Percentiles rank a stretch among this genome's conserved stretches.
Conservation (phyloP, 1,140 invertebrate species). For the Micrasema longulum region DNA sequence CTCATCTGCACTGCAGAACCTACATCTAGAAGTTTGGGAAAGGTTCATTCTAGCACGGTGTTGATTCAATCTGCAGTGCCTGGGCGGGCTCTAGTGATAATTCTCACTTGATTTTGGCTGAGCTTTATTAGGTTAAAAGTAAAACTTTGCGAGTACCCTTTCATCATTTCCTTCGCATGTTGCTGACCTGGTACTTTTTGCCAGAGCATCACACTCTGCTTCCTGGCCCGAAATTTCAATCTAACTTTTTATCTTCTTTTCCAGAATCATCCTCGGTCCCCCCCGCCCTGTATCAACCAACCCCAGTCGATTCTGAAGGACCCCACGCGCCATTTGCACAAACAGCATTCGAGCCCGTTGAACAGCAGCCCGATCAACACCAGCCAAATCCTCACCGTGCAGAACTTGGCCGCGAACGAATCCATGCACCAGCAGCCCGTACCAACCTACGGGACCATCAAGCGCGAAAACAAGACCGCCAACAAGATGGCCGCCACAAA, state of each 20-base stretch:
- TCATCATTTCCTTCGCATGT: no score
- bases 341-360: slow-evolving; percentile 65
- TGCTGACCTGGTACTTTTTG: no score
- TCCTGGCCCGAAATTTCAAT: no score
- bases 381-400: slow-evolving; percentile 66
- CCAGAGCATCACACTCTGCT: no score
- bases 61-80: no score
- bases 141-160: no score
- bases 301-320: slow-evolving; percentile 73
- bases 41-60: no score
- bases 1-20: no score
- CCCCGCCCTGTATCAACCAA: slow-evolving; percentile 64
- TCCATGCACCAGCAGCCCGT: slow-evolving; percentile 56
- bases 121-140: no score
- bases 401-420: slow-evolving; percentile 58
- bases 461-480: slow-evolving; percentile 65
- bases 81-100: no score
- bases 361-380: slow-evolving; percentile 63
- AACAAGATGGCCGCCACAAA: slow-evolving; percentile 48
- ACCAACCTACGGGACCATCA: slow-evolving; percentile 66
- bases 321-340: slow-evolving; percentile 70
- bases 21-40: no score
- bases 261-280: slow-evolving; percentile 52
- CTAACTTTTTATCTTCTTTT: slow-evolving; percentile 38
- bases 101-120: no score